These are phyloP conservation scores for Cephalopachus bancanus DNA, from an alignment of 2,797 vertebrate genomes.

Conservation along the genomic window DNA sequence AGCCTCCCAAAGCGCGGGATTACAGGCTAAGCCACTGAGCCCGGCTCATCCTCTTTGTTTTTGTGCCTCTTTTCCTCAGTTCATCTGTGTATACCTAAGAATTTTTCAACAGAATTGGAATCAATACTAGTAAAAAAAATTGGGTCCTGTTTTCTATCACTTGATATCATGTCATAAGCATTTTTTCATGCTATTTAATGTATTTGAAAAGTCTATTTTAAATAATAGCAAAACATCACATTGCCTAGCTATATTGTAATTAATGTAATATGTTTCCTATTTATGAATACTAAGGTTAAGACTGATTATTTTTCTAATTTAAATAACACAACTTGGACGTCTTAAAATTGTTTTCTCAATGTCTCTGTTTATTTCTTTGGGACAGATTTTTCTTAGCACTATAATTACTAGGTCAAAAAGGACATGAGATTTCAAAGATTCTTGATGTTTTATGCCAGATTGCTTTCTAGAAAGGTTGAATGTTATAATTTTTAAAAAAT, in stretches of 20 bases:
- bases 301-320: neutral
- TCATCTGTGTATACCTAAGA: neutral
- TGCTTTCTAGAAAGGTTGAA: slow-evolving; percentile 10
- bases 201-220: slow-evolving; percentile 41
- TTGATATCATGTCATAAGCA: neutral
- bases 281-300: neutral
- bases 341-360: neutral
- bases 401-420: neutral
- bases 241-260: neutral
- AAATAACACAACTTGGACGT: neutral
- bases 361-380: slow-evolving; percentile 42
- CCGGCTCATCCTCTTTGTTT: neutral
- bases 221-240: neutral
- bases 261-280: neutral
- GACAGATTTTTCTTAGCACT: neutral
- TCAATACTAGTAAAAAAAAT: neutral
- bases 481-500: neutral
- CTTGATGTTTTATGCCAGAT: neutral
- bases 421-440: neutral
- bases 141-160: neutral
- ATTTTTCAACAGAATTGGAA: neutral
- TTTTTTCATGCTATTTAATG: slow-evolving; percentile 13
- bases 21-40: no score
- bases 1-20: no score
- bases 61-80: neutral